phyloP scores from a whole-genome alignment of 2,797 vertebrate genomes.

The Phalloptychus januarius region DNA sequence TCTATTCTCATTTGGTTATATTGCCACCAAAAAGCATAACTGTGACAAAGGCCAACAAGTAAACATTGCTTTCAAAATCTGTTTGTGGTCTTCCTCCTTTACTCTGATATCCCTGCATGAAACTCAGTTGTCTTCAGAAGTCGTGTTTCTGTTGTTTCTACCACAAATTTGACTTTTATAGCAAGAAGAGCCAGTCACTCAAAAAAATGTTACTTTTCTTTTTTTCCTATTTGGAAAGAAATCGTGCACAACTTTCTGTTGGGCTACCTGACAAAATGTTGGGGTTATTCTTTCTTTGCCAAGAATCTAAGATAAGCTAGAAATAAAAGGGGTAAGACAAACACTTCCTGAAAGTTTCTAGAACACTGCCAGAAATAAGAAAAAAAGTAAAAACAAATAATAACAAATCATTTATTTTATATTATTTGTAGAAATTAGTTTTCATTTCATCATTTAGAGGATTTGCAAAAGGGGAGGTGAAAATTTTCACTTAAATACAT shows the following conservation, averaged over 20 bases:
- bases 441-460: background rate
- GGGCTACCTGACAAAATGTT: background rate
- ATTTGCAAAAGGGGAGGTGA: background rate
- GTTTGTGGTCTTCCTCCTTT: background rate
- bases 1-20: background rate
- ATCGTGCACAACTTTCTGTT: too few species aligned
- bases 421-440: background rate
- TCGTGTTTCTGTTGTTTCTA: too few species aligned
- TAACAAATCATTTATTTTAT: too few species aligned
- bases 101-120: background rate
- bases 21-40: background rate
- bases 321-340: background rate
- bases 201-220: background rate
- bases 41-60: background rate
- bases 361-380: too few species aligned
- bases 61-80: background rate
- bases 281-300: background rate
- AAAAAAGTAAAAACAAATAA: too few species aligned
- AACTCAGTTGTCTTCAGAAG: background rate
- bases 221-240: background rate
- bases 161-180: too few species aligned
- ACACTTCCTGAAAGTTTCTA: background rate
- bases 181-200: background rate
- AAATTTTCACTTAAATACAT: background rate
- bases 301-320: background rate